Base-by-base conservation (phyloP, 2,888 invertebrate genomes). In the Hydraecia micacea region DNA sequence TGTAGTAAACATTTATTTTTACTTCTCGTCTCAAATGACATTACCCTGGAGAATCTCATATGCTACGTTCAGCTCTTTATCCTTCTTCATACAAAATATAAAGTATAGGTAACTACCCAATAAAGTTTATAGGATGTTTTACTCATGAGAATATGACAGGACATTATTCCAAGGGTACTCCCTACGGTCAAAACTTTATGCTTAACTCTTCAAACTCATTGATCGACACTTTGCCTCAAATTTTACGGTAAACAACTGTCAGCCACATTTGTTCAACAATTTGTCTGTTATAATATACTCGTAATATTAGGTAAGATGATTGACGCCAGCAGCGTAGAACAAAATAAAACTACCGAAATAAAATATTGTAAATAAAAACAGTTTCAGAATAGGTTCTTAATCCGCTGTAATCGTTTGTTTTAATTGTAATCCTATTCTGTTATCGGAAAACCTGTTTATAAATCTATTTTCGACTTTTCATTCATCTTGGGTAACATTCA, bases 141-240 rank as follows among this genome's bases (percentile, higher is more conserved):
- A 80, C 92, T 90, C 92, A 77, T 67, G 91, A 90, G 93, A 87
- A 91, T 89, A 90, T 90, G 92, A 91, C 88, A 91, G 91, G 91
- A 91, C 89, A 90, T 90, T 92, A 92, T 91, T 91, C 88, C 85
- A 85, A 89, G 90, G 93, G 92, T 91, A 91, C 84, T 92, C 94
- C 93, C 94, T 83, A 77, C 87, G 92, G 93, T 89, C 89, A 80
- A 89, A 94, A 94, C 91, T 94, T 93, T 88, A 89, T 88, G 89
- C 90, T 92, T 91, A 91, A 91, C 93, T 93, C 91, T 92, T 92
- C 90, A 92, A 93, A 93, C 90, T 92, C 91, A 93, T 93, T 92
- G 92, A 92, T 91, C 87, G 89, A 81, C 89, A 89, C 87, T 89
- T 89, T 89, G 75, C 87, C 86, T 82, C 73, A 87, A 87, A 87